Base-by-base conservation (phyloP, 2,797 vertebrate genomes). In the Mormyrops boulengeri region DNA sequence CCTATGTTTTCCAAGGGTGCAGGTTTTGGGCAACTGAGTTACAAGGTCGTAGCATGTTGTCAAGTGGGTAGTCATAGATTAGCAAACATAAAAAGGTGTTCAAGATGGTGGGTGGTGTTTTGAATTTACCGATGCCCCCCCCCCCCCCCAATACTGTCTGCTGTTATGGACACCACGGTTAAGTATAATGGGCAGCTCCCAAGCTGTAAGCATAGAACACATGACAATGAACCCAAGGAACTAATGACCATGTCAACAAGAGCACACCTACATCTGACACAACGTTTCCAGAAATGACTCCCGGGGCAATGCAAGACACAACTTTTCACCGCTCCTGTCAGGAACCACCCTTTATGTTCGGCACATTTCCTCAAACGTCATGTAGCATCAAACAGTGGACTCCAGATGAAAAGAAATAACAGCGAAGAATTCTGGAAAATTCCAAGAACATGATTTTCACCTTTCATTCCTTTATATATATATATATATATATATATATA, bases 381-480 rank as follows among this genome's bases (percentile, higher is more conserved):
- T 0, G 26, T 30, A 6, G 66, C 30, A 73, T 73, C 30, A 73
- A 38, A 73, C 30, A 17, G 12, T 0, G 4, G 12, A 73, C 66
- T 38, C 66, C 30, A 38, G 30, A 73, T 73, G 66, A 73, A 73
- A 73, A 73, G 30, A 73, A 73, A 38, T 38, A 73, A 73, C 30
- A 73, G 77, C 1, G 14, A 87, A 57, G 52, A 87, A 55, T 38
- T 53, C 85, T 52, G 85, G 52, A 38, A 53, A 26, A 38, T 87
- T 57, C 52, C 52, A 87, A 38, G 30, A 55, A 87, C n/a, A 66
- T 88, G 5, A 88, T 88, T 88, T 88, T 88, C 87, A 88, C 87
- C 87, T 88, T 88, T 62, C 57, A 44, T 88, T 88, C 87, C 87
- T 11, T 88, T 69, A 49, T 34, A 30, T n/a, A n/a, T n/a, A n/a